phyloP scores from a whole-genome alignment of 2,797 vertebrate genomes.

The Takifugu rubripes region DNA sequence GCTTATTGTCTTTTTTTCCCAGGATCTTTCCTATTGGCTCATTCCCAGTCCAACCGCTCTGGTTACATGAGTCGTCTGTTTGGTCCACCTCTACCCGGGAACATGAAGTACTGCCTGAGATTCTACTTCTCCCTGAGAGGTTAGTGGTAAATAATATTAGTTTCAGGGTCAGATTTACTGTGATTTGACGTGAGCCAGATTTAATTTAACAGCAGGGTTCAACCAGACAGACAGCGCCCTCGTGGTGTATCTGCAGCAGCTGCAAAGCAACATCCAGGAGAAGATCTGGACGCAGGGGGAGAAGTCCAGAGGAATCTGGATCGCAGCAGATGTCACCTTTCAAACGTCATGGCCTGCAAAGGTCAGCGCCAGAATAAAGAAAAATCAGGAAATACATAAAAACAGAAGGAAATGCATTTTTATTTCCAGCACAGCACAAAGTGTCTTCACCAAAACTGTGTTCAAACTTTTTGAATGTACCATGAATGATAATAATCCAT shows the following conservation, averaged over 20 bases:
- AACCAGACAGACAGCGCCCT: conserved; percentile 86
- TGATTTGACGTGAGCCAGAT: conserved; percentile 12
- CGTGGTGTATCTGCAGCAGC: conserved; percentile 83
- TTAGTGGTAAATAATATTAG: conserved; percentile 27
- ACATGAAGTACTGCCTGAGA: conserved; percentile 87
- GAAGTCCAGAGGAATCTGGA: conserved; percentile 85
- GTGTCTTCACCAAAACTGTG: too few relatives aligned
- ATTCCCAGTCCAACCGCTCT: conserved; percentile 78
- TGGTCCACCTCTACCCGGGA: conserved; percentile 80
- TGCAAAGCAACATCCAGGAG: conserved; percentile 80
- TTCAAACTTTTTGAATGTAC: too few relatives aligned
- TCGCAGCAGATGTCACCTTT: conserved; percentile 83
- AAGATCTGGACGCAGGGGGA: conserved; percentile 90
- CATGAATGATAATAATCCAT: too few relatives aligned
- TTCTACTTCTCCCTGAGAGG: conserved; percentile 87
- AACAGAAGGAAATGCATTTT: background rate
- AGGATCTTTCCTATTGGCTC: conserved; percentile 90
- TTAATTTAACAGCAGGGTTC: conserved; percentile 73
- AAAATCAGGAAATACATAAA: background rate
- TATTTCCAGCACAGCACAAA: background rate
- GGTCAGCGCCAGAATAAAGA: conserved; percentile 69
- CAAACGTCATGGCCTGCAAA: conserved; percentile 84
- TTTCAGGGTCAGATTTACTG: conserved; percentile 1
- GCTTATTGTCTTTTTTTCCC: conserved; percentile 25
- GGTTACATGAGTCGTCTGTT: conserved; percentile 84